Base-by-base conservation (phyloP, 2,888 invertebrate species). In the Coenonympha arcania region DNA sequence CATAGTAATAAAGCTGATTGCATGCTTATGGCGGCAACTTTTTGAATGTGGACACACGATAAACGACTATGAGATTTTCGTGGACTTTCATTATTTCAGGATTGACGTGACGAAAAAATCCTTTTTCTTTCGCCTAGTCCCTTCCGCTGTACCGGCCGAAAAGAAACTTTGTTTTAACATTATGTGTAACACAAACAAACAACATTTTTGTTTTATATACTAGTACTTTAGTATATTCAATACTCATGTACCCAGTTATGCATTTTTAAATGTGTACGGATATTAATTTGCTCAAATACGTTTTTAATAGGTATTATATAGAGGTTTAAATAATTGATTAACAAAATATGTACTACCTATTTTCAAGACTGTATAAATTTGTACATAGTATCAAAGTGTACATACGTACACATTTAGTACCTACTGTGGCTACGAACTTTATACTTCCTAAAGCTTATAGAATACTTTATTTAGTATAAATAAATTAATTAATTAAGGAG, bases 391-490 rank as follows among this genome's bases (percentile, higher is more conserved):
- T 42, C 45, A 39, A 34, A 13, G 15, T 31, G 45, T 36, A 22
- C 9, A 4, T 39, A 45, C 16, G 15, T 9, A 31, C n/a, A n/a
- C n/a, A n/a, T n/a, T 33, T 43, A 15, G 22, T 48, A 22, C n/a
- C 30, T 53, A 47, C 28, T 46, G 37, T 37, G 9, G 41, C 11
- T 45, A 40, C 33, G 26, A 28, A n/a, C 16, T 24, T 26, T 9
- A 18, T 46, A 16, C 39, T 16, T 33, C 22, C 24, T 26, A 31
- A 30, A 48, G 73, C 69, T 73, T 73, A 63, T 68, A 75, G 68
- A 54, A 52, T 61, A 62, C 66, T 61, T 68, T 69, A 20, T 69
- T 73, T 71, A 64, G 65, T 71, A 62, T 56, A 39, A 62, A 62
- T 63, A 66, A 73, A 73, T 76, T 15, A n/a, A n/a, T n/a, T 31